These are phyloP conservation scores for Saccostrea cuccullata DNA, from an alignment of 1,140 invertebrate species.

Conservation along the genomic window DNA sequence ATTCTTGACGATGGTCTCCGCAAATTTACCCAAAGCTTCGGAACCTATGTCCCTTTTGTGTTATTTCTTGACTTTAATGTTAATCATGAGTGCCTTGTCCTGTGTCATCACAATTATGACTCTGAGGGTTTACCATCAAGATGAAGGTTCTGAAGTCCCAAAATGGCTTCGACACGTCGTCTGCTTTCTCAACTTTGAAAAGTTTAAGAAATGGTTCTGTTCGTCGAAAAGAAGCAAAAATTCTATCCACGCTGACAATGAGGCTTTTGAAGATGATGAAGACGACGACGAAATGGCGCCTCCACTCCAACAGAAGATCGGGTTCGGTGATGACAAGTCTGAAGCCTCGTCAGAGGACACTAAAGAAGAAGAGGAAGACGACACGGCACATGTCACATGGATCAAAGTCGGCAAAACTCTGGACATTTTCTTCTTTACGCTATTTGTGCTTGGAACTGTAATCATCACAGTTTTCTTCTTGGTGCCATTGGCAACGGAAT, in stretches of 20 bases:
- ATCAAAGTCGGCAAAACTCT: constrained; percentile 47
- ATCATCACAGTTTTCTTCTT: constrained; percentile 53
- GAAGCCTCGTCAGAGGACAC: not conserved
- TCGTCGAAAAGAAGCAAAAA: constrained; percentile 16
- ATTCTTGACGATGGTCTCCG: constrained; percentile 82
- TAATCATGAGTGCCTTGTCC: constrained; percentile 52
- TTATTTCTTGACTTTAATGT: constrained; percentile 57
- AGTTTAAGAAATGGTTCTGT: constrained; percentile 50
- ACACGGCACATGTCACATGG: constrained; percentile 48
- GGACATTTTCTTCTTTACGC: constrained; percentile 49
- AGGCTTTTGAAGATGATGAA: constrained; percentile 19
- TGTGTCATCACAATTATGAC: constrained; percentile 53
- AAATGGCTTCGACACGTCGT: constrained; percentile 39
- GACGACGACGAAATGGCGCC: constrained; percentile 31
- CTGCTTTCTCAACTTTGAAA: constrained; percentile 50
- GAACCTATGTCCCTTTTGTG: constrained; percentile 79
- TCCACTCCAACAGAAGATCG: constrained; percentile 18
- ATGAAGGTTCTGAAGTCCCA: constrained; percentile 46
- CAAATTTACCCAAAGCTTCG: constrained; percentile 82
- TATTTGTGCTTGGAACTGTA: constrained; percentile 47
- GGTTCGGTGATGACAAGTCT: constrained; percentile 1
- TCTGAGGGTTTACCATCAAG: constrained; percentile 52
- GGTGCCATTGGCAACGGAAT: constrained; percentile 42
- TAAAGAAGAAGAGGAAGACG: constrained; percentile 39
- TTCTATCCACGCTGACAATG: not conserved